Evolutionary conservation across 2,113 vertebrate species (phyloP).

Genomic region (Pomatostomus ruficeps): DNA sequence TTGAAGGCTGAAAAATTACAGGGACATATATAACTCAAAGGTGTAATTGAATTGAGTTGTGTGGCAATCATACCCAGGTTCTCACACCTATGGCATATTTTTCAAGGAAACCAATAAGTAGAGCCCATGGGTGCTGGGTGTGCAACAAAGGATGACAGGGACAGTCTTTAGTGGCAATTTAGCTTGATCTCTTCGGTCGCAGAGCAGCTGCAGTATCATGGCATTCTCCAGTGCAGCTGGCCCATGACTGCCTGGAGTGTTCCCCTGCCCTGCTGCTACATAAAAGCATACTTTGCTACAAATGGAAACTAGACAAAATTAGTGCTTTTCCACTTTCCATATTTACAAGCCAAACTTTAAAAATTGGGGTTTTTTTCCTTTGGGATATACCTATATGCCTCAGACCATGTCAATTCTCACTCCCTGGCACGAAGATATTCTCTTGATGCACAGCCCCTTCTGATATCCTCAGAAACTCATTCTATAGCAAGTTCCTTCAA

Average conservation of each 20-base stretch:
- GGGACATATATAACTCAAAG: conserved; percentile 26
- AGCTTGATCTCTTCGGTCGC: neutral
- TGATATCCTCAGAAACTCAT: neutral
- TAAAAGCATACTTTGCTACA: neutral
- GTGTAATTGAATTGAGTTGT: conserved; percentile 32
- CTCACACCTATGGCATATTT: conserved; percentile 14
- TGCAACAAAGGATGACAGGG: neutral
- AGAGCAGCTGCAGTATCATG: neutral
- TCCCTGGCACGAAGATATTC: neutral
- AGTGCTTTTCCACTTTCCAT: neutral
- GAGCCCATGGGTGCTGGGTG: neutral
- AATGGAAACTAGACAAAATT: neutral
- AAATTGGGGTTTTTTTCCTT: fast-evolving
- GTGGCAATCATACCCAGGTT: conserved; percentile 7
- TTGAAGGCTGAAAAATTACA: conserved; percentile 51
- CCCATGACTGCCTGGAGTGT: neutral
- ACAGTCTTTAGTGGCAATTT: conserved; percentile 2
- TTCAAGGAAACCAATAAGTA: neutral
- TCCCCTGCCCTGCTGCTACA: neutral
- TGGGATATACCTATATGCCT: neutral
- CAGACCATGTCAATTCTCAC: neutral
- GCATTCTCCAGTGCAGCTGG: neutral
- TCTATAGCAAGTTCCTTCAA: neutral
- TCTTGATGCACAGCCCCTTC: neutral
- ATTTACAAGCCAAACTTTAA: neutral